Evolutionary conservation across 2,113 vertebrate species (phyloP).

Genomic region (Choloepus hoffmanni): DNA sequence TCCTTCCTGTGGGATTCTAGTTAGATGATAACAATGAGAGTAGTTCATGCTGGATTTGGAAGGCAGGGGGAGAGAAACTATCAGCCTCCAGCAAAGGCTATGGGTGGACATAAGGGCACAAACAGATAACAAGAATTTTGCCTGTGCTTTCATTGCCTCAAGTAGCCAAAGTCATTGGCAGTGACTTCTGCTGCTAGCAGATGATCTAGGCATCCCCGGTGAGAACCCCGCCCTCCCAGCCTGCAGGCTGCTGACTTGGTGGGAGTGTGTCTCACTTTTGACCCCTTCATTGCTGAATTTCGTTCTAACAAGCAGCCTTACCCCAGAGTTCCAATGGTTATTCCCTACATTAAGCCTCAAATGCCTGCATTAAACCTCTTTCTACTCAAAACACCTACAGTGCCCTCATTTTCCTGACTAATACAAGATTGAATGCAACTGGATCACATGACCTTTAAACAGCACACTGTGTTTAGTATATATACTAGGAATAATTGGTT

Average conservation of each 20-base stretch:
- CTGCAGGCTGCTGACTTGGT: background rate
- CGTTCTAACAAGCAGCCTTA: background rate
- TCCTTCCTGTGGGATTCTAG: background rate
- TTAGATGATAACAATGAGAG: background rate
- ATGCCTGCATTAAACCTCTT: background rate
- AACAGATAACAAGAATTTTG: background rate
- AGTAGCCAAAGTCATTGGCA: background rate
- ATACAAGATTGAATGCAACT: background rate
- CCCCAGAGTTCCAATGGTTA: background rate
- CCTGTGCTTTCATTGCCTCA: background rate
- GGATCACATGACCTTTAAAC: background rate
- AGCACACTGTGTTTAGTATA: background rate
- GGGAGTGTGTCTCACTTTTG: background rate
- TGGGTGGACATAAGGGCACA: background rate
- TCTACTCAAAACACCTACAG: background rate
- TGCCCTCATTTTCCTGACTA: background rate
- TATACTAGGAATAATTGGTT: background rate
- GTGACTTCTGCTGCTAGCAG: background rate
- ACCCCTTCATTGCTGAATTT: background rate
- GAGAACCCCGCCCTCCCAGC: background rate
- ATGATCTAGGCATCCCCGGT: background rate
- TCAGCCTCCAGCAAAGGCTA: background rate
- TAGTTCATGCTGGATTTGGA: background rate
- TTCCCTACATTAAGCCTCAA: background rate
- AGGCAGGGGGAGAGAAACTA: background rate